A percentile compares a stretch with the other conserved stretches of the same genome.
These are phyloP conservation scores for Phalanger gymnotis DNA, from an alignment of 2,797 vertebrate genomes.

Conservation along the genomic window DNA sequence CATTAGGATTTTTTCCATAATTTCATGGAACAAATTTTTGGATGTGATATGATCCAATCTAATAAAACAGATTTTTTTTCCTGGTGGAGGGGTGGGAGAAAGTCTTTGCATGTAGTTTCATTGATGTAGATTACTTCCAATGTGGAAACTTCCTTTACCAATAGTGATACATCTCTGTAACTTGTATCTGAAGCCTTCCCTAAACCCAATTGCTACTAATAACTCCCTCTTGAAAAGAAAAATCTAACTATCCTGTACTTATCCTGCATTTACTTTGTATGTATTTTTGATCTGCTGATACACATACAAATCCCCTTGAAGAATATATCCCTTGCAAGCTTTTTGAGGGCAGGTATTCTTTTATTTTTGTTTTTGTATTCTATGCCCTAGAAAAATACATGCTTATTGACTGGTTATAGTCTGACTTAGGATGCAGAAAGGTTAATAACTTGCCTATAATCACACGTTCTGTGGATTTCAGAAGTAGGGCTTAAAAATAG, in stretches of 20 bases:
- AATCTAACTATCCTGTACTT: background rate
- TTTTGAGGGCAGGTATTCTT: background rate
- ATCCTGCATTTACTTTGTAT: background rate
- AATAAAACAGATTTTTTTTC: slow-evolving; percentile 35
- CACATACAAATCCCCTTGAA: background rate
- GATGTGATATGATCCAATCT: slow-evolving; percentile 40
- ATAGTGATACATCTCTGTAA: background rate
- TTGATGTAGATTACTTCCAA: background rate
- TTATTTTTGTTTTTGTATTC: background rate
- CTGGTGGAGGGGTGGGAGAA: background rate
- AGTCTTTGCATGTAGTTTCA: background rate
- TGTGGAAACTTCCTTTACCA: background rate
- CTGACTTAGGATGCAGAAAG: background rate
- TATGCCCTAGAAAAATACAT: background rate
- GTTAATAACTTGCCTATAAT: background rate
- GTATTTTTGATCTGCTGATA: background rate
- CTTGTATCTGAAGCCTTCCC: background rate
- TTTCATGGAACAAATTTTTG: slow-evolving; percentile 63
- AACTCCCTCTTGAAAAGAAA: background rate
- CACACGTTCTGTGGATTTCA: background rate
- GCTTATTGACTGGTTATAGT: background rate
- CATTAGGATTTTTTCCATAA: slow-evolving; percentile 53
- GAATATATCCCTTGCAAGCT: background rate
- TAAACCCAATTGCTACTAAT: background rate
- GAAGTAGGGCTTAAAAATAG: background rate